Percentiles rank a stretch among this genome's conserved stretches.
Evolutionary conservation across 2,888 invertebrate genomes (phyloP).

Genomic region (Torymus texanus): DNA sequence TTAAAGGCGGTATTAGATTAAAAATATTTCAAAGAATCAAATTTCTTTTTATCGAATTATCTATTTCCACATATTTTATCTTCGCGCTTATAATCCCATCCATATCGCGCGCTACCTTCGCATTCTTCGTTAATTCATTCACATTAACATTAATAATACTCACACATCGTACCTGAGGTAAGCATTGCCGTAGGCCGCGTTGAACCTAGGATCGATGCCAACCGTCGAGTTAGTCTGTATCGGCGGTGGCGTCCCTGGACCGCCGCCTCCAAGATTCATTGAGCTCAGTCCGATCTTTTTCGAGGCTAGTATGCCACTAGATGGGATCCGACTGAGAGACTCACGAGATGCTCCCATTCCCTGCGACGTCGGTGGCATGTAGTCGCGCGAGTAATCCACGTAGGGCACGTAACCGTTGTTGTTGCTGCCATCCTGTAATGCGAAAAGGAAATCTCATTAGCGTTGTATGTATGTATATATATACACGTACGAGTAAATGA

Average conservation of each 20-base stretch:
- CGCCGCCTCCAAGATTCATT: constrained; percentile 68
- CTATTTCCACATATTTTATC: too few species aligned
- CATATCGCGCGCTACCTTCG: too few species aligned
- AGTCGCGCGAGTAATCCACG: constrained; percentile 91
- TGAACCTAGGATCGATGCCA: constrained; percentile 87
- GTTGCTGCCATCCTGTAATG: constrained; percentile 84
- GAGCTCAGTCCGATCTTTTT: constrained; percentile 74
- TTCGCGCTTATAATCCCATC: too few species aligned
- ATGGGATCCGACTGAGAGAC: constrained; percentile 73
- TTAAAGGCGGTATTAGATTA: too few species aligned
- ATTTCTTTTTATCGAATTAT: too few species aligned
- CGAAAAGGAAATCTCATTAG: neutral
- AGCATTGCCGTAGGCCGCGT: constrained; percentile 93
- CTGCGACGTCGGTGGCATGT: constrained; percentile 86
- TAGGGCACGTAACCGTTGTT: constrained; percentile 92
- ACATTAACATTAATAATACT: too few species aligned
- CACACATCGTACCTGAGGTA: constrained; percentile 81
- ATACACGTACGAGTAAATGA: too few species aligned
- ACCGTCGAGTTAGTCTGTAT: constrained; percentile 68
- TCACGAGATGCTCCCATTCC: constrained; percentile 72
- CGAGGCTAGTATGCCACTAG: constrained; percentile 71
- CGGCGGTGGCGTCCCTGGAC: constrained; percentile 64
- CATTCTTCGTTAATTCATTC: too few species aligned
- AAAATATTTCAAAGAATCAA: too few species aligned
- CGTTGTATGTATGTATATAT: too few species aligned